Conservation (phyloP, 2,113 vertebrate genomes). For the Piprites chloris region DNA sequence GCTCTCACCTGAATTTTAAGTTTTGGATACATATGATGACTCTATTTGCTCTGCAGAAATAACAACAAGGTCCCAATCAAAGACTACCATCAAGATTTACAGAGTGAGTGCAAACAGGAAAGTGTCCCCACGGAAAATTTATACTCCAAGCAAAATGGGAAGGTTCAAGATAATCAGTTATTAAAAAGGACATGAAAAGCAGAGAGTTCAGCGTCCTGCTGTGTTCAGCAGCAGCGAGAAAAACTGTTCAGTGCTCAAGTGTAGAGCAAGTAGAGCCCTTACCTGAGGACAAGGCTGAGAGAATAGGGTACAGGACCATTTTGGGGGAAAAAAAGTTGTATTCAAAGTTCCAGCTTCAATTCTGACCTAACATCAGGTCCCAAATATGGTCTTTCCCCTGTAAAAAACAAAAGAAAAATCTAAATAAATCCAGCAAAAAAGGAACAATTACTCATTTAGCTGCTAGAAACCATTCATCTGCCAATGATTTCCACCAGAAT, state of each 20-base stretch:
- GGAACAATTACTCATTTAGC: not conserved
- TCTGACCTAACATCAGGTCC: not conserved
- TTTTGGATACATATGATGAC: not conserved
- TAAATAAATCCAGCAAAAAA: not conserved
- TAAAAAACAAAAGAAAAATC: not conserved
- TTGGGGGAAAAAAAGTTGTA: rapidly evolving
- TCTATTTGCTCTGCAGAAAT: not conserved
- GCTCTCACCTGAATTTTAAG: slow-evolving; percentile 3
- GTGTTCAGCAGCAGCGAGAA: not conserved
- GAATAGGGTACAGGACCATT: not conserved
- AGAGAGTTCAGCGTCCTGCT: not conserved
- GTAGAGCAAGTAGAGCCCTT: not conserved
- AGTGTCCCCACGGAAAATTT: not conserved
- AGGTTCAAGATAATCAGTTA: not conserved
- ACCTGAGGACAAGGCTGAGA: not conserved
- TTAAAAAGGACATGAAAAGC: not conserved
- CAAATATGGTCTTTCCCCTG: not conserved
- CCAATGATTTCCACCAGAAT: not conserved
- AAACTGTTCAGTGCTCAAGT: not conserved
- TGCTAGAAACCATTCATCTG: not conserved
- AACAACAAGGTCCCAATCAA: not conserved
- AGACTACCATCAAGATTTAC: not conserved
- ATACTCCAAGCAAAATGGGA: not conserved
- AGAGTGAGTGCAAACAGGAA: not conserved
- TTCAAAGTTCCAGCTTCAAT: not conserved